Evolutionary conservation across 2,113 vertebrate genomes (phyloP).

Genomic region (Ceyx melanurus): DNA sequence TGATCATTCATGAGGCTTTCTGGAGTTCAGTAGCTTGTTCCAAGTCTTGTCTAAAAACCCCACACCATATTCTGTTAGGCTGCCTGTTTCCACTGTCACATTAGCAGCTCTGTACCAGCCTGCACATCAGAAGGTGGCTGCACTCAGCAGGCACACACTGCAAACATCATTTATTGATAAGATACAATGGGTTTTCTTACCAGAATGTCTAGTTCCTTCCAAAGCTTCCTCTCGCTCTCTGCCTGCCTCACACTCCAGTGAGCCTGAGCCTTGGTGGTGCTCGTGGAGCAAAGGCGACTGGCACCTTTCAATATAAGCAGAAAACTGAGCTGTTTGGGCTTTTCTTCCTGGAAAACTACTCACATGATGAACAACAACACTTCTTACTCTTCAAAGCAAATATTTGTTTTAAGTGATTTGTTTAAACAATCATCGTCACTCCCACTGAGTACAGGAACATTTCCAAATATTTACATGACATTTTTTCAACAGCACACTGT

Average conservation of each 20-base stretch:
- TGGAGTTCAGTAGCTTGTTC: not conserved
- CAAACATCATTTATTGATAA: not conserved
- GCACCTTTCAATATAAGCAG: conserved; percentile 78
- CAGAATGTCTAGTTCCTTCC: conserved; percentile 86
- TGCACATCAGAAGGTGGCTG: not conserved
- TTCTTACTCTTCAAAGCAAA: not conserved
- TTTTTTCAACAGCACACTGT: not conserved
- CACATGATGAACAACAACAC: not conserved
- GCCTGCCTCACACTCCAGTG: conserved; percentile 82
- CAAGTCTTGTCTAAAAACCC: not conserved
- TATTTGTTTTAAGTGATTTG: not conserved
- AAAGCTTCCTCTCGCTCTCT: conserved; percentile 85
- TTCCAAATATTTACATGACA: not conserved
- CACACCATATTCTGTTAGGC: not conserved
- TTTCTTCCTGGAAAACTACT: not conserved
- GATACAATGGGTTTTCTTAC: conserved; percentile 57
- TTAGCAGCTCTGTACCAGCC: not conserved
- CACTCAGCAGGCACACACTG: not conserved
- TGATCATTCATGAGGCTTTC: not conserved
- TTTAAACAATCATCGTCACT: not conserved
- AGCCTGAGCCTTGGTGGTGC: conserved; percentile 78
- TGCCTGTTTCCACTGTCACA: not conserved
- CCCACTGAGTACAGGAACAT: not conserved
- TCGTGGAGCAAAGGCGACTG: conserved; percentile 90
- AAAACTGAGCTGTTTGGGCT: not conserved